These are phyloP conservation scores for Dicyrtoma fusca DNA, from an alignment of 2,888 invertebrate genomes.

Conservation along the genomic window DNA sequence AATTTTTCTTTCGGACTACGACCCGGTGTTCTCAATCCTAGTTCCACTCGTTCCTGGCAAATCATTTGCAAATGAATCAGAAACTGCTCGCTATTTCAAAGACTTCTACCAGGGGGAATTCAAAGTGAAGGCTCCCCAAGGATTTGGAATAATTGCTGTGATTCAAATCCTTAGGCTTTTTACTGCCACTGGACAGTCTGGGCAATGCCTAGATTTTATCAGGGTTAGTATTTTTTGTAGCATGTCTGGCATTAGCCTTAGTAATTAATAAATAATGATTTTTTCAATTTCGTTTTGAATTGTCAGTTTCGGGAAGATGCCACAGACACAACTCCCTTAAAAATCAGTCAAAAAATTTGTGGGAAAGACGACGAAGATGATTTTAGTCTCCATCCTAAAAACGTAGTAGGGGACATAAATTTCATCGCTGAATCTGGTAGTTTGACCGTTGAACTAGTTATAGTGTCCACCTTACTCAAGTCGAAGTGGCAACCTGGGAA, in stretches of 20 bases:
- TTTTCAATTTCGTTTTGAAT: no score
- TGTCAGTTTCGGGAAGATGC: no score
- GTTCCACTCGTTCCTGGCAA: slow-evolving; percentile 11
- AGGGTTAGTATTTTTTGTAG: background rate
- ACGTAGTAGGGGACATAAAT: background rate
- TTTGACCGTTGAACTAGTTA: no score
- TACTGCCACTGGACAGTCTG: background rate
- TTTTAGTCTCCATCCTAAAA: background rate
- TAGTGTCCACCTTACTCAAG: no score
- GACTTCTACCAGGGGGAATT: slow-evolving; percentile 19
- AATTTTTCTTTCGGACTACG: slow-evolving; percentile 10
- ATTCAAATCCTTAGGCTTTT: slow-evolving; percentile 14
- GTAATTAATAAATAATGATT: no score
- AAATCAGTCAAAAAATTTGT: slow-evolving; percentile 33
- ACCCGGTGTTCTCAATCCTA: slow-evolving; percentile 19
- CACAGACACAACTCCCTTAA: background rate
- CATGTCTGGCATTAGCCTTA: no score
- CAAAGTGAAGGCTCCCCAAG: slow-evolving; percentile 10
- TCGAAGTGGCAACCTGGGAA: no score
- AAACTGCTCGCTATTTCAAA: background rate
- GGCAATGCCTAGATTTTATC: slow-evolving; percentile 15
- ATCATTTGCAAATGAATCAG: slow-evolving; percentile 13
- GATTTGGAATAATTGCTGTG: slow-evolving; percentile 7
- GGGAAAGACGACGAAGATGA: slow-evolving; percentile 10
- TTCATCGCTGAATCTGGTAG: background rate